Percentiles rank a stretch among this genome's conserved stretches.
phyloP scores from a whole-genome alignment of 2,113 vertebrate species.

The Dicerorhinus sumatrensis region DNA sequence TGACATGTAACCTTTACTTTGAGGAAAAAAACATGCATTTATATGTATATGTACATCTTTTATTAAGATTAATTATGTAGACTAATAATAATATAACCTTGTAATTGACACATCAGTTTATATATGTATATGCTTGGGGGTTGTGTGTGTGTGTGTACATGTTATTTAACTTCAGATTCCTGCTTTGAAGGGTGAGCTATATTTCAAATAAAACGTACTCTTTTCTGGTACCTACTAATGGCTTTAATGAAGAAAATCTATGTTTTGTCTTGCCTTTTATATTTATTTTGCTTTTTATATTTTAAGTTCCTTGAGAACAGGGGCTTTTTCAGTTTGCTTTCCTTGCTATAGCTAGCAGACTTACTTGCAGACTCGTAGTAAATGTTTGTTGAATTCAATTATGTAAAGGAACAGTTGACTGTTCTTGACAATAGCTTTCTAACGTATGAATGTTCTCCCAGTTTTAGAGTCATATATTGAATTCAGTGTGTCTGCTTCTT shows the following conservation, averaged over 20 bases:
- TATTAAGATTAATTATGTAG: neutral
- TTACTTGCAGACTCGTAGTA: slow-evolving; percentile 5
- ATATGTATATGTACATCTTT: neutral
- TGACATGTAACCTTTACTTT: neutral
- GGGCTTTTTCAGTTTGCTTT: slow-evolving; percentile 23
- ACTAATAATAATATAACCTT: neutral
- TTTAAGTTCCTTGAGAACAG: neutral
- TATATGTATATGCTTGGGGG: neutral
- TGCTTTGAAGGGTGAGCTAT: neutral
- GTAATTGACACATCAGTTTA: neutral
- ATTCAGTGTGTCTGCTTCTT: slow-evolving; percentile 6
- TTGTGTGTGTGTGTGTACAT: neutral
- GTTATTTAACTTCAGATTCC: neutral
- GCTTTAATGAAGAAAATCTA: slow-evolving; percentile 2
- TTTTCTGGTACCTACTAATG: neutral
- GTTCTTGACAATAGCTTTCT: slow-evolving; percentile 43
- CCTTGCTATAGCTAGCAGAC: neutral
- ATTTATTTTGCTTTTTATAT: neutral
- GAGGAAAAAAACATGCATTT: neutral
- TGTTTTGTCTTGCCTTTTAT: slow-evolving; percentile 25
- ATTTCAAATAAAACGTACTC: slow-evolving; percentile 8
- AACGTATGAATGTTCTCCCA: slow-evolving; percentile 11
- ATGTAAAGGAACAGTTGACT: slow-evolving; percentile 39
- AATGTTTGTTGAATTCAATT: slow-evolving; percentile 53
- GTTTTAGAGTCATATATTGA: slow-evolving; percentile 28